Base-by-base conservation (phyloP, 64 coral and sea anemone species). In the Montipora sp. region DNA sequence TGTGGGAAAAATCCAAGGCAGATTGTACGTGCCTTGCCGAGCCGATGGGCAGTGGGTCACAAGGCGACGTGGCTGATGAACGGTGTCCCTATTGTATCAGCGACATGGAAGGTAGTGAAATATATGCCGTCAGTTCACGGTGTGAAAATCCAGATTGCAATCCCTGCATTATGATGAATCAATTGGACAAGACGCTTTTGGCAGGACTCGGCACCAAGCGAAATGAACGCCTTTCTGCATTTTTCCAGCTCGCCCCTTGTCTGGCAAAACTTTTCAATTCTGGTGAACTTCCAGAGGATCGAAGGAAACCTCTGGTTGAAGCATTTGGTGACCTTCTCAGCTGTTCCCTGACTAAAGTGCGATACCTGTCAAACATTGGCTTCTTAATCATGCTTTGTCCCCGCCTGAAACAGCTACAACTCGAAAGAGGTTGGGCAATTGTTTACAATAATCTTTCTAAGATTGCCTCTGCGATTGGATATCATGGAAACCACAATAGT, bases 361-460 rank as follows among this genome's bases (percentile, higher is more conserved):
- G 51, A 81, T 60, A 11, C 61, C 7, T 81, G 79, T 1, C 51
- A n/a, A 61, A 81, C 43, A 55, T 59, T 15, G 79, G 79, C 13
- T 61, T 81, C 79, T 21, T 81, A 11, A 7, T n/a, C 55, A 59
- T 81, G 79, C 1, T 81, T 3, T 81, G 79, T 14, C 79, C 57
- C 0, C 22, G 20, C 2, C 43, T 81, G 79, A 81, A 81, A 81
- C 80, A 83, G 23, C 6, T 83, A 59, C 80, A 83, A 15, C 80
- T 83, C 1, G 58, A 83, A 24, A 83, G 58, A 13, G 80, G 80
- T 0, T 83, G 59, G 80, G 36, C 58, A 9, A 24, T 66, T 47
- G 58, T 83, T 0, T 83, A 59, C 58, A 5, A 2, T 15, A 63
- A 83, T 15, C 18, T 83, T 58, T 83, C 15, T 27, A 83, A 65